Evolutionary conservation across 2,888 invertebrate species (phyloP), one percentile per base, ranked within the genome.

Genomic region (Tetragonula carbonaria): DNA sequence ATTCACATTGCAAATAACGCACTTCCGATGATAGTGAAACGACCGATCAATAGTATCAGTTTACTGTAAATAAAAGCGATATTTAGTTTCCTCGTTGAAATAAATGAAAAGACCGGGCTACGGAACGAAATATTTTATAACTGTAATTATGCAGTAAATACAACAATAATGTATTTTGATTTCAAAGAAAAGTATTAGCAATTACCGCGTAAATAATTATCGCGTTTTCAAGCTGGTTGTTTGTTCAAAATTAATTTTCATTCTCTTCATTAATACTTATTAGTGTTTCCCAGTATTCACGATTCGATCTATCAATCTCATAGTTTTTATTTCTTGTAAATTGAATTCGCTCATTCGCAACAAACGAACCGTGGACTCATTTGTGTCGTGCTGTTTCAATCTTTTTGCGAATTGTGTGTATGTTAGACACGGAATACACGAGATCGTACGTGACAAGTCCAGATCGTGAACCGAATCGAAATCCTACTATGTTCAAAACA

Each of bases 381-480:
- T 76, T 70, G 50, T 65, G 68, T 78, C 50, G 74, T 66, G 33
- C 50, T 75, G 81, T 85, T 85, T 84, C 81, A 66, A 78, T 74
- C 77, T 80, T 82, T 78, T 75, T 65, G 38, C 63, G 21, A 23
- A 62, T 70, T 62, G 74, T 74, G 84, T 62, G 75, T 65, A 86
- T 68, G 85, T 82, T 82, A 78, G 87, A 78, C 85, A 86, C 86
- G 87, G 45, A 11, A 45, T 45, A 2, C 45, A 45, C 86, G 70
- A 79, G 73, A 50, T 33, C 45, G 81, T 80, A 87, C 85, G 87
- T 87, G 87, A 87, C 79, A 79, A 75, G 79, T 59, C 11, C 33
- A 59, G n/a, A n/a, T 68, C 85, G 85, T 77, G 85, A 57, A 80
- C 21, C 67, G 84, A 86, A 87, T 87, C 78, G 83, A 74, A 81